These are phyloP conservation scores for Sigmodon hispidus DNA, from an alignment of 2,113 vertebrate species.

Conservation along the genomic window DNA sequence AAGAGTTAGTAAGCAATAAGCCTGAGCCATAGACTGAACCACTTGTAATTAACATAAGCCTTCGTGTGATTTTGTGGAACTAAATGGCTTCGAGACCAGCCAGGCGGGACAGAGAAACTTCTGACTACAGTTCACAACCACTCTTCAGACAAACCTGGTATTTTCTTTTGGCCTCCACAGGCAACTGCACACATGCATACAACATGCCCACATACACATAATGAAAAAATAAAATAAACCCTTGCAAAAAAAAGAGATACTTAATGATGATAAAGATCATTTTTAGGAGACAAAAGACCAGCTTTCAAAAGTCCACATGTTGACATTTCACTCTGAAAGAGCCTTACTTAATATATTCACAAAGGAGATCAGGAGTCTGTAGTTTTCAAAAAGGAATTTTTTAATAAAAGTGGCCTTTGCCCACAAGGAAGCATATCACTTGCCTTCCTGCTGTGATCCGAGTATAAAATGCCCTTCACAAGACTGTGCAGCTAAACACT, in stretches of 20 bases:
- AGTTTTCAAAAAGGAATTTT: slow-evolving; percentile 35
- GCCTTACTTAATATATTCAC: slow-evolving; percentile 9
- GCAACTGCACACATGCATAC: neutral
- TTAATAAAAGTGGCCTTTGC: neutral
- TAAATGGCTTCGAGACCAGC: too few relatives aligned
- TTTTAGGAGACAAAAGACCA: slow-evolving; percentile 5
- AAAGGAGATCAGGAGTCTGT: neutral
- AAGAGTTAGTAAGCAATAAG: too few relatives aligned
- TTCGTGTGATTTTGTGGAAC: too few relatives aligned
- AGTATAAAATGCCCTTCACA: neutral
- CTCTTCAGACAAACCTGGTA: too few relatives aligned
- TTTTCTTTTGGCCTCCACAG: neutral
- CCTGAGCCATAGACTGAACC: too few relatives aligned
- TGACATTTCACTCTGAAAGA: neutral
- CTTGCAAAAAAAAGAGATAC: neutral
- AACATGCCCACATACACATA: neutral
- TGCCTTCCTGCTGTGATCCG: neutral
- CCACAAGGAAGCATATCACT: neutral
- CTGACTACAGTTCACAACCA: too few relatives aligned
- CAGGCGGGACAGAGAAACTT: too few relatives aligned
- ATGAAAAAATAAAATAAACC: neutral
- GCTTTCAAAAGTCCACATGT: neutral
- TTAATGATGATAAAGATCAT: neutral
- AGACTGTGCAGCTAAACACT: neutral
- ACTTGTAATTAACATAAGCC: too few relatives aligned